A percentile compares a stretch with the other conserved stretches of the same genome.
These are phyloP conservation scores for Heliangelus exortis DNA, from an alignment of 2,797 vertebrate species.

Conservation along the genomic window DNA sequence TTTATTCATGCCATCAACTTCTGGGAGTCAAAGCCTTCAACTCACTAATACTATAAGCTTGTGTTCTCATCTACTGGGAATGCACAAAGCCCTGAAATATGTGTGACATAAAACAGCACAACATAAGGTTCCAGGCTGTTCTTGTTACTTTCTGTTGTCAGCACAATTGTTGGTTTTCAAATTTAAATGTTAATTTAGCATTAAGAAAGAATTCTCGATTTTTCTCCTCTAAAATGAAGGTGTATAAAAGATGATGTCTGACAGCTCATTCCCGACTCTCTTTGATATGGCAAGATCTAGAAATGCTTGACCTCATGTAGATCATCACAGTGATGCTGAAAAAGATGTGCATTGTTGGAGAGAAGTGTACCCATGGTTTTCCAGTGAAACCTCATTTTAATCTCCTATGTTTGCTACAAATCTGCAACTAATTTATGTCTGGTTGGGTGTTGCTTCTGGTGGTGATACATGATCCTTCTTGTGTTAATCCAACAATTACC, in stretches of 20 bases:
- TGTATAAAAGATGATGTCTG: constrained; percentile 59
- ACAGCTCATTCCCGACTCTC: constrained; percentile 26
- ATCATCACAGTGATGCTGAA: background rate
- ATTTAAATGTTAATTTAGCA: constrained; percentile 68
- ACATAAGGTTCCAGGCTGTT: constrained; percentile 70
- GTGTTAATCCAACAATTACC: background rate
- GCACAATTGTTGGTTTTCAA: constrained; percentile 60
- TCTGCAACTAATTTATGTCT: background rate
- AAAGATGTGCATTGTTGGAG: background rate
- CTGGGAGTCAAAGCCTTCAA: constrained; percentile 8
- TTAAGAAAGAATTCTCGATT: constrained; percentile 54
- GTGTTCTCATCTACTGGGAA: constrained; percentile 54
- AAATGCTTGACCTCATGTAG: background rate
- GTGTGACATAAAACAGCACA: constrained; percentile 63
- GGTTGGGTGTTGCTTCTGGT: background rate
- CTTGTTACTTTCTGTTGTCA: constrained; percentile 64
- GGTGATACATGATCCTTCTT: background rate
- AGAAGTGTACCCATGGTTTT: background rate
- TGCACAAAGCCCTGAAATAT: constrained; percentile 58
- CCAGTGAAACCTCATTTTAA: background rate
- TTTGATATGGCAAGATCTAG: background rate
- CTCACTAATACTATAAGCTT: constrained; percentile 33
- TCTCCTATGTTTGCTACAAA: background rate
- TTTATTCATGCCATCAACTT: background rate
- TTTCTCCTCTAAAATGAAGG: constrained; percentile 39